A percentile compares a stretch with the other conserved stretches of the same genome.
Conservation (phyloP, 2,113 vertebrate species). For the Maccullochella peelii region DNA sequence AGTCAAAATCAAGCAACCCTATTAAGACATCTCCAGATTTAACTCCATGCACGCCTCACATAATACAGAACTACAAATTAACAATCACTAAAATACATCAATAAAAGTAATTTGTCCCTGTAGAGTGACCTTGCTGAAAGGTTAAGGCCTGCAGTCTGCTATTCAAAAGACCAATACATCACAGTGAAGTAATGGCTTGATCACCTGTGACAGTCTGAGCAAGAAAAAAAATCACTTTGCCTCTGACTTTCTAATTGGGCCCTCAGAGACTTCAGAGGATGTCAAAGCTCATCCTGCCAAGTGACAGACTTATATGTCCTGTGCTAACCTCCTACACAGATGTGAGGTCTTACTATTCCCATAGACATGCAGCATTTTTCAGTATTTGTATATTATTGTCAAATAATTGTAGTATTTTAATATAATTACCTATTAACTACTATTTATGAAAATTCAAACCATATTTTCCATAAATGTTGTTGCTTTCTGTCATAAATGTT, state of each 20-base stretch:
- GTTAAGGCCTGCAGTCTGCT: conserved; percentile 5
- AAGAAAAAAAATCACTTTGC: too few relatives aligned
- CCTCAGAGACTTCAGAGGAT: conserved; percentile 72
- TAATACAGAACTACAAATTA: neutral
- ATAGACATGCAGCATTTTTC: neutral
- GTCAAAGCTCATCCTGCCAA: conserved; percentile 57
- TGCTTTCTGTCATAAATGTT: neutral
- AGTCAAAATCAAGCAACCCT: neutral
- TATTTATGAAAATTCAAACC: neutral
- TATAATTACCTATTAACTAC: neutral
- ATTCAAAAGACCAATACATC: conserved; percentile 25
- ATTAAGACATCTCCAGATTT: neutral
- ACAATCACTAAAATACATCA: neutral
- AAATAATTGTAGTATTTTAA: neutral
- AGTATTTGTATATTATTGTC: neutral
- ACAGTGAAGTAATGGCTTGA: too few relatives aligned
- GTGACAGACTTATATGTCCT: conserved; percentile 44
- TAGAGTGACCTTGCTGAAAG: neutral
- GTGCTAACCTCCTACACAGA: conserved; percentile 22
- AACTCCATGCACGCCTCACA: neutral
- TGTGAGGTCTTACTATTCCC: conserved; percentile 14
- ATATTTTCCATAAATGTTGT: neutral
- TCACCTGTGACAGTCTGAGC: too few relatives aligned
- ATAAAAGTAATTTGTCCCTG: neutral
- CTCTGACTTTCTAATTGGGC: conserved; percentile 70